phyloP scores from a whole-genome alignment of 23 tunicate genomes.

The Trididemnum miniatum region DNA sequence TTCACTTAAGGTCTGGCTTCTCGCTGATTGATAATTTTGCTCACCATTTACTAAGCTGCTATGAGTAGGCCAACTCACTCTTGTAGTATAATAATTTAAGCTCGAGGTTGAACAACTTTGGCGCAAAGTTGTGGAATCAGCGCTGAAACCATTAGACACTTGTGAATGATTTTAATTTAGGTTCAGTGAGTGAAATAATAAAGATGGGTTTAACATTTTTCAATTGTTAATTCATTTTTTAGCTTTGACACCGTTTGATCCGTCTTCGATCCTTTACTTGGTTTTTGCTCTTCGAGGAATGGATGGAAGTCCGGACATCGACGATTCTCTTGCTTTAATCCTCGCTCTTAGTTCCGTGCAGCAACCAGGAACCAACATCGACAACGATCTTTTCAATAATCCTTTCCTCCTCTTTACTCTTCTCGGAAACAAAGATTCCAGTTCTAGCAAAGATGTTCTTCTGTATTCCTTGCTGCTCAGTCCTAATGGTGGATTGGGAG shows the following conservation, averaged over 20 bases:
- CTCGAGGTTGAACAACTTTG: too few species aligned
- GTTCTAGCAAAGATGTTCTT: constrained; percentile 6
- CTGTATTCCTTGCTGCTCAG: constrained; percentile 27
- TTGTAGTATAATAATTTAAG: too few species aligned
- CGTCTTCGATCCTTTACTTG: constrained; percentile 13
- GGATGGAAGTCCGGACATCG: not conserved
- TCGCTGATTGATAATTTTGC: too few species aligned
- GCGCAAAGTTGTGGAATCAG: too few species aligned
- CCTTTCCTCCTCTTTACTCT: constrained; percentile 35
- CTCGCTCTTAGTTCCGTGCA: constrained; percentile 12
- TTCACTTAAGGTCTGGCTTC: too few species aligned
- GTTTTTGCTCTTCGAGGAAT: constrained; percentile 36
- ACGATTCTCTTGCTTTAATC: constrained; percentile 3
- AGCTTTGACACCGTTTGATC: not conserved
- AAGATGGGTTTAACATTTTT: too few species aligned
- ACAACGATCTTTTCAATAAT: constrained; percentile 27
- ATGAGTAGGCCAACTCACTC: too few species aligned
- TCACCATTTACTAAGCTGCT: too few species aligned
- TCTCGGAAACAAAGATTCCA: not conserved
- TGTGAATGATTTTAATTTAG: too few species aligned
- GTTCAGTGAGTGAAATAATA: too few species aligned
- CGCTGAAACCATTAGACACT: too few species aligned
- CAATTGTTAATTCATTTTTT: not conserved
- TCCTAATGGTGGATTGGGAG: constrained; percentile 16
- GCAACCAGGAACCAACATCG: constrained; percentile 22